Conservation (phyloP, 1,140 invertebrate genomes). For the Drosophila arizonae region DNA sequence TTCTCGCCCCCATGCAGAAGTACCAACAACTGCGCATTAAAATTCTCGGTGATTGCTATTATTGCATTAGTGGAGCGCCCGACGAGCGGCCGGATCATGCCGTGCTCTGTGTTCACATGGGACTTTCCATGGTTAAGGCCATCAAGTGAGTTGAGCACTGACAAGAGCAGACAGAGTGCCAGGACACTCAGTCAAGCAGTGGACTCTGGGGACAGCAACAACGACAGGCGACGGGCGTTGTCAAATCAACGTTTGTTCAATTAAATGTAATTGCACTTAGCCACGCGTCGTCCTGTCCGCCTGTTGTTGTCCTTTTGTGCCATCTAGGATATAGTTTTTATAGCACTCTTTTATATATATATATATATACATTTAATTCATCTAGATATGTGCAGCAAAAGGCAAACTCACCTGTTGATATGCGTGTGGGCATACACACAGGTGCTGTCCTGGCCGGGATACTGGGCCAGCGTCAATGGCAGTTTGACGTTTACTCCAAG, state of each 20-base stretch:
- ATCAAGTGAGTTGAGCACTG: slow-evolving; percentile 90
- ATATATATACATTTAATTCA: too few species aligned
- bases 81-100: slow-evolving; percentile 95
- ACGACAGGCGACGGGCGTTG: slow-evolving; percentile 37
- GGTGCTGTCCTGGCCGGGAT: slow-evolving; percentile 98
- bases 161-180: neutral
- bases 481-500: slow-evolving; percentile 98
- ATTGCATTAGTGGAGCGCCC: slow-evolving; percentile 96
- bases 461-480: slow-evolving; percentile 98
- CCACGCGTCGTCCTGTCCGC: slow-evolving; percentile 46
- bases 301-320: neutral
- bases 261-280: slow-evolving; percentile 77
- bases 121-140: slow-evolving; percentile 97
- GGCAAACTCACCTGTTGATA: slow-evolving; percentile 97
- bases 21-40: slow-evolving; percentile 97
- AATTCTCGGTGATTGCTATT: slow-evolving; percentile 98
- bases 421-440: slow-evolving; percentile 98
- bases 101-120: slow-evolving; percentile 97
- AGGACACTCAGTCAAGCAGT: neutral
- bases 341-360: neutral
- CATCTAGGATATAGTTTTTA: slow-evolving; percentile 6
- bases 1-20: slow-evolving; percentile 85
- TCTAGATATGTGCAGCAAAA: slow-evolving; percentile 95
- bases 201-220: too few species aligned
- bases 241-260: slow-evolving; percentile 76